Conservation (phyloP, 2,113 vertebrate species). For the Tichodroma muraria region DNA sequence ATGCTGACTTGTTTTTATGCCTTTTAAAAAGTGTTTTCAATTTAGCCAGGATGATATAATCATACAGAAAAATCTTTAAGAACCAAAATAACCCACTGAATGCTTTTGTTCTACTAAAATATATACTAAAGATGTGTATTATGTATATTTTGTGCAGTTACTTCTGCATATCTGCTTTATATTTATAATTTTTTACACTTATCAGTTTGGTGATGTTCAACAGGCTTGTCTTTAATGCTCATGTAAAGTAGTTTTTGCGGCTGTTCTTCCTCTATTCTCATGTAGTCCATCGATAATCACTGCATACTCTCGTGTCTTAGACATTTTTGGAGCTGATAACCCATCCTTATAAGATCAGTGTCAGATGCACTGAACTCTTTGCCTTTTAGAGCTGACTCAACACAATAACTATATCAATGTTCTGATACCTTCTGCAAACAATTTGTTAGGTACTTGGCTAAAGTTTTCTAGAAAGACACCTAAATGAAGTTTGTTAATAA, state of each 20-base stretch:
- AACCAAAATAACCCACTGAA: background rate
- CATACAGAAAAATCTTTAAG: background rate
- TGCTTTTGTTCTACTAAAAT: background rate
- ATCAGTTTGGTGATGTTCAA: background rate
- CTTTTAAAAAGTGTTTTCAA: background rate
- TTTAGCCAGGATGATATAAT: background rate
- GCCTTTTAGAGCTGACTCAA: slow-evolving; percentile 41
- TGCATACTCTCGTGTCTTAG: background rate
- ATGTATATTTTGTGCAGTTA: background rate
- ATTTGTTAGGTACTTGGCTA: slow-evolving; percentile 55
- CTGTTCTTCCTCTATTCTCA: background rate
- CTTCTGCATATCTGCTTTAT: background rate
- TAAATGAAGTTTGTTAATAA: slow-evolving; percentile 48
- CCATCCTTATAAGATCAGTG: slow-evolving; percentile 20
- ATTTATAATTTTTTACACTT: background rate
- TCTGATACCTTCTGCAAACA: slow-evolving; percentile 64
- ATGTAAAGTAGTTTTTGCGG: background rate
- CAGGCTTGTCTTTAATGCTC: background rate
- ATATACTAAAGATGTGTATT: background rate
- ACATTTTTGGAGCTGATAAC: slow-evolving; percentile 5
- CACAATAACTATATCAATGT: slow-evolving; percentile 50
- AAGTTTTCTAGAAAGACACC: slow-evolving; percentile 57
- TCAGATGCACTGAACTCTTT: slow-evolving; percentile 14
- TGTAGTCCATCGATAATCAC: background rate
- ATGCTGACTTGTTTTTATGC: background rate